Evolutionary conservation across 1,140 invertebrate species (phyloP).

Genomic region (Hesperophylax magnus): DNA sequence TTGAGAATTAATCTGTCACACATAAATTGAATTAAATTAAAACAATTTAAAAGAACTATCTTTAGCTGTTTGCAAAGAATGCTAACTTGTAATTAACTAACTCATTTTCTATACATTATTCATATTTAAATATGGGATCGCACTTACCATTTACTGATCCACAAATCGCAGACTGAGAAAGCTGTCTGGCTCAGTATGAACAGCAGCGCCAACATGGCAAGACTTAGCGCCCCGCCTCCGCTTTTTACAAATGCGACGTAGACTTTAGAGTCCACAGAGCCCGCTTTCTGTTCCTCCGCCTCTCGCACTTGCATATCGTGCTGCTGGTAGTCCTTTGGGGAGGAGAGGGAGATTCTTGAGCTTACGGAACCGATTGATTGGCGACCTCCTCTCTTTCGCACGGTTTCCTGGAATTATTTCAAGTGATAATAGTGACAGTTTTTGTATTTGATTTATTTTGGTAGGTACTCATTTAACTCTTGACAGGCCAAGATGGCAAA

Average conservation of each 20-base stretch:
- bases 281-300: slow-evolving; percentile 63
- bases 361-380: slow-evolving; percentile 35
- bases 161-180: slow-evolving; percentile 65
- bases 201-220: slow-evolving; percentile 66
- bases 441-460: too few species aligned
- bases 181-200: slow-evolving; percentile 67
- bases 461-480: too few species aligned
- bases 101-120: too few species aligned
- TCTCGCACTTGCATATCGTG: slow-evolving; percentile 19
- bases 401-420: slow-evolving; percentile 24
- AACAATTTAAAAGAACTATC: too few species aligned
- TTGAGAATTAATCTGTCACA: too few species aligned
- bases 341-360: slow-evolving; percentile 25
- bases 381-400: slow-evolving; percentile 19
- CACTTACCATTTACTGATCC: slow-evolving; percentile 65
- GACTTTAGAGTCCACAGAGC: slow-evolving; percentile 64
- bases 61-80: too few species aligned
- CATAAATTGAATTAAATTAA: too few species aligned
- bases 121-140: too few species aligned
- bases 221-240: slow-evolving; percentile 67
- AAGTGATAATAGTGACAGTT: too few species aligned
- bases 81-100: too few species aligned
- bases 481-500: too few species aligned
- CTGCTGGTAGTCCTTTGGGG: neutral
- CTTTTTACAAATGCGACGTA: slow-evolving; percentile 73